These are phyloP conservation scores for Hedya salicella DNA, from an alignment of 2,888 invertebrate genomes.

Conservation along the genomic window DNA sequence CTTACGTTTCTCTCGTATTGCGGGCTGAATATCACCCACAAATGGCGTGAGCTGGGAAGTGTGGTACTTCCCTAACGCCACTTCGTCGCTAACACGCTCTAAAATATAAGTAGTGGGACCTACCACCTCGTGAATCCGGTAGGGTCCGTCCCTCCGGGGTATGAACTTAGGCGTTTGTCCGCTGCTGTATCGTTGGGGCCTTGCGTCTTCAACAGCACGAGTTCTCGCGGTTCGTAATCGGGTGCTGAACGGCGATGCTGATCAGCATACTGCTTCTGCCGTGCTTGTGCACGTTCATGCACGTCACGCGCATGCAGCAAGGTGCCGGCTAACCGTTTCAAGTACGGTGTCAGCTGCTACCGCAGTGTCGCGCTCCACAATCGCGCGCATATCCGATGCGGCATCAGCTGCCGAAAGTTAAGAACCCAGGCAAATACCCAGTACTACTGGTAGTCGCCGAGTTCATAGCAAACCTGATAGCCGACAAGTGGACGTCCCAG, in stretches of 20 bases:
- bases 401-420: constrained; percentile 40
- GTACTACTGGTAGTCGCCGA: constrained; percentile 5
- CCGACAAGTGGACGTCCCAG: constrained; percentile 37
- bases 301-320: background rate
- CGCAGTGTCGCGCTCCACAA: background rate
- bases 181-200: background rate
- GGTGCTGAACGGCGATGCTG: background rate
- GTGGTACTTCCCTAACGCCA: background rate
- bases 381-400: background rate
- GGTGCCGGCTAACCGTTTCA: background rate
- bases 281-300: background rate
- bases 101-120: no score
- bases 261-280: background rate
- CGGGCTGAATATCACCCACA: background rate
- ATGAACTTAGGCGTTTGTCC: background rate
- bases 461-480: constrained; percentile 3
- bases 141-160: background rate
- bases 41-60: background rate
- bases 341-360: background rate
- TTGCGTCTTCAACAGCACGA: background rate
- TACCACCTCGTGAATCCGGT: background rate
- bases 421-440: constrained; percentile 37
- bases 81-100: background rate
- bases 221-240: background rate
- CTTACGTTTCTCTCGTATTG: no score